Conservation (phyloP, 2,888 invertebrate genomes). For the Ochropleura plecta region DNA sequence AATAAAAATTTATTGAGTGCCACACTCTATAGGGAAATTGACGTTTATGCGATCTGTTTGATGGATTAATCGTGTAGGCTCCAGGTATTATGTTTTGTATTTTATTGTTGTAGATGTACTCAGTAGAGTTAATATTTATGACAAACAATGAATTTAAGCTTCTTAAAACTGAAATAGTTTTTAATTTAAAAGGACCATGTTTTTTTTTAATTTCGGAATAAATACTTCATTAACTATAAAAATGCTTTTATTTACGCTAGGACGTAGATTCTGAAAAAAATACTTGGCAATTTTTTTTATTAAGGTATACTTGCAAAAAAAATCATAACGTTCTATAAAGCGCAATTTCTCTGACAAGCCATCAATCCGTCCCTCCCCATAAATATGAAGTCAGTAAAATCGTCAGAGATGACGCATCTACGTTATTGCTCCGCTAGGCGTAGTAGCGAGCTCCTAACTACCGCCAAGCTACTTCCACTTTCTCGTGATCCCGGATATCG, state of each 20-base stretch:
- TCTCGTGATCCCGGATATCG: constrained; percentile 81
- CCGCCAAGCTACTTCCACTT: constrained; percentile 61
- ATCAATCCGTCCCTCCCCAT: constrained; percentile 51
- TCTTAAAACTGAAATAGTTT: not conserved
- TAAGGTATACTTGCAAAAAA: no score
- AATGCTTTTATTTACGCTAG: not conserved
- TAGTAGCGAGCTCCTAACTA: constrained; percentile 63
- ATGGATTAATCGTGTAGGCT: constrained; percentile 18
- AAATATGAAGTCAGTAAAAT: constrained; percentile 65
- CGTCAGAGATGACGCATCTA: constrained; percentile 63
- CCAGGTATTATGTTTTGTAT: constrained; percentile 9
- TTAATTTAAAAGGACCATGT: not conserved
- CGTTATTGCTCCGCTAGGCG: constrained; percentile 64
- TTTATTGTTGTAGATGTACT: not conserved
- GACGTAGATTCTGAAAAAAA: not conserved
- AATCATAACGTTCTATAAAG: constrained; percentile 19
- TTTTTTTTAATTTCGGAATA: not conserved
- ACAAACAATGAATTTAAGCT: not conserved
- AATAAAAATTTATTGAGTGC: constrained; percentile 67
- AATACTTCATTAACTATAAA: not conserved
- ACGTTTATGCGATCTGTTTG: constrained; percentile 30
- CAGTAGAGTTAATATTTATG: not conserved
- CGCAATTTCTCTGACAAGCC: constrained; percentile 25
- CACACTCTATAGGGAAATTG: constrained; percentile 56
- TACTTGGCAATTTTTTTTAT: no score